A percentile compares a stretch with the other conserved stretches of the same genome.
phyloP scores from a whole-genome alignment of 1,140 invertebrate genomes.

The Cardiocondyla obscurior region DNA sequence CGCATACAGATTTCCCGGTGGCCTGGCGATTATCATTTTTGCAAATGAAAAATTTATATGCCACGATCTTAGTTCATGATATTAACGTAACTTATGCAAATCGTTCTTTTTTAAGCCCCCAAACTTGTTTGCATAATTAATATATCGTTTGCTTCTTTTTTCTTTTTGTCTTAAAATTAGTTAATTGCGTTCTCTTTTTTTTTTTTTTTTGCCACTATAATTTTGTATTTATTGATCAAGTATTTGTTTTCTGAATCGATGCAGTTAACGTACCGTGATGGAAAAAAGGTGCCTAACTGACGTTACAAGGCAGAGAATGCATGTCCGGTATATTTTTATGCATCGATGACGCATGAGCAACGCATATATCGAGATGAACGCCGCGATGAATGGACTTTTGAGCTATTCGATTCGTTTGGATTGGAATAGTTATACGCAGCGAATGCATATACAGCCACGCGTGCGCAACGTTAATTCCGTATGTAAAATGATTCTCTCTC shows the following conservation, averaged over 20 bases:
- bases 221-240: no score
- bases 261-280: background rate
- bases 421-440: slow-evolving; percentile 53
- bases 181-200: no score
- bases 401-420: slow-evolving; percentile 53
- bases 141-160: background rate
- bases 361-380: slow-evolving; percentile 41
- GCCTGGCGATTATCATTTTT: background rate
- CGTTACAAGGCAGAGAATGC: slow-evolving; percentile 14
- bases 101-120: background rate
- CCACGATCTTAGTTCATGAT: background rate
- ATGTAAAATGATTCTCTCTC: slow-evolving; percentile 51
- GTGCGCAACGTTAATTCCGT: slow-evolving; percentile 54
- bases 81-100: background rate
- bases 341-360: slow-evolving; percentile 47
- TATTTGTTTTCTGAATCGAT: slow-evolving; percentile 15
- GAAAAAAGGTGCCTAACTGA: background rate
- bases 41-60: background rate
- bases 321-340: slow-evolving; percentile 34
- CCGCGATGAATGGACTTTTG: slow-evolving; percentile 49
- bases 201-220: no score
- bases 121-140: background rate
- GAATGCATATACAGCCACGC: slow-evolving; percentile 30
- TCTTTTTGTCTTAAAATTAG: background rate
- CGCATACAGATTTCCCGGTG: background rate